Evolutionary conservation across 1,140 invertebrate genomes (phyloP).

Genomic region (Bombus waltoni): DNA sequence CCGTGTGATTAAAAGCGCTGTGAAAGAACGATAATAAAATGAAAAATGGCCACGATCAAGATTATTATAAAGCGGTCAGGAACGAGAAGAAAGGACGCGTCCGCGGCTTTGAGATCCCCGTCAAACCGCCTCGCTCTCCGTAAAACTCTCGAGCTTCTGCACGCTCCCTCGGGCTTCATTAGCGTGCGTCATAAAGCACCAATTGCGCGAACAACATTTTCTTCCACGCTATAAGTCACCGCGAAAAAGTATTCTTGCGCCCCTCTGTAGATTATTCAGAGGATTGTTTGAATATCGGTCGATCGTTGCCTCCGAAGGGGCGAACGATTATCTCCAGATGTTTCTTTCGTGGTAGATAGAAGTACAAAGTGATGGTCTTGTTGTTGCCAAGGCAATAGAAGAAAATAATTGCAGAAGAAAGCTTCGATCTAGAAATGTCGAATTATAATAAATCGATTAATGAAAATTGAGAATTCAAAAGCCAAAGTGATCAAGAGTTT

Average conservation of each 20-base stretch:
- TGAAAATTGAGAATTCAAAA: too few relatives aligned
- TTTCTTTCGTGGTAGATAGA: too few relatives aligned
- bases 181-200: slow-evolving; percentile 34
- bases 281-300: background rate
- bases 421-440: too few relatives aligned
- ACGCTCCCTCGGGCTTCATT: slow-evolving; percentile 24
- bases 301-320: background rate
- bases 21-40: slow-evolving; percentile 1
- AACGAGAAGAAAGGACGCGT: background rate
- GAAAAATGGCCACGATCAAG: slow-evolving; percentile 17
- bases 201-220: background rate
- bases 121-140: background rate
- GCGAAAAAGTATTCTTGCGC: background rate
- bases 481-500: too few relatives aligned
- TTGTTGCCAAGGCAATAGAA: too few relatives aligned
- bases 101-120: background rate
- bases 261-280: background rate
- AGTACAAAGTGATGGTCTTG: too few relatives aligned
- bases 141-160: background rate
- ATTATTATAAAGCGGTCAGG: slow-evolving; percentile 14
- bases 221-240: slow-evolving; percentile 12
- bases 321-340: background rate
- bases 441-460: too few relatives aligned
- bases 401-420: too few relatives aligned
- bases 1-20: background rate